Evolutionary conservation across 2,113 vertebrate genomes (phyloP).

Genomic region (Dascyllus trimaculatus): DNA sequence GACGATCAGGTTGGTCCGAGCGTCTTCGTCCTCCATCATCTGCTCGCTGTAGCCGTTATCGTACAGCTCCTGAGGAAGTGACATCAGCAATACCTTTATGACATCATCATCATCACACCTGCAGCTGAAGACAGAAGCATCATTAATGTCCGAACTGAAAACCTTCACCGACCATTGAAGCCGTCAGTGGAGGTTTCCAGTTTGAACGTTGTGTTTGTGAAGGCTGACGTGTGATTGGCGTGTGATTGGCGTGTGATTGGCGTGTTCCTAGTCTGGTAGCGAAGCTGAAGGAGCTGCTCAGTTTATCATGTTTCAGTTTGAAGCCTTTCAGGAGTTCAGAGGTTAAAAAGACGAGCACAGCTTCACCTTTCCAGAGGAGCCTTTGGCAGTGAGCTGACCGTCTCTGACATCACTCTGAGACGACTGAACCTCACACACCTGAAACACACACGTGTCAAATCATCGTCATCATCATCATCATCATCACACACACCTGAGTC

Average conservation of each 20-base stretch:
- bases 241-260: too few species aligned
- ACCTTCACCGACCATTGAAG: too few species aligned
- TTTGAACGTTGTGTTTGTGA: too few species aligned
- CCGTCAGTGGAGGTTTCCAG: too few species aligned
- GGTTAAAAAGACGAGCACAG: background rate
- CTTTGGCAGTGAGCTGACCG: conserved; percentile 66
- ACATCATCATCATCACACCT: background rate
- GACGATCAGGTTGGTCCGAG: conserved; percentile 95
- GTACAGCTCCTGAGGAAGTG: conserved; percentile 82
- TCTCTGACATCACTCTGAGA: conserved; percentile 80
- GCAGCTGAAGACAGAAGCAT: background rate
- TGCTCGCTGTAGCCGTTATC: conserved; percentile 95
- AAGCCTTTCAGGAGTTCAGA: too few species aligned
- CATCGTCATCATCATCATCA: too few species aligned
- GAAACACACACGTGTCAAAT: conserved; percentile 15
- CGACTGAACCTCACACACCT: conserved; percentile 87
- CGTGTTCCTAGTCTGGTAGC: too few species aligned
- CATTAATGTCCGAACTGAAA: background rate
- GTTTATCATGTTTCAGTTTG: too few species aligned
- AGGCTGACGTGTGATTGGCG: too few species aligned
- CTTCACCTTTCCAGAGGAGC: conserved; percentile 74
- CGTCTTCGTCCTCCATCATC: conserved; percentile 95
- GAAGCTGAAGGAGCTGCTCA: too few species aligned
- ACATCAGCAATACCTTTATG: background rate
- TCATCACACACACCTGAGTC: too few species aligned